Base-by-base conservation (phyloP, 2,113 vertebrate species). In the Cryptotis parvus region DNA sequence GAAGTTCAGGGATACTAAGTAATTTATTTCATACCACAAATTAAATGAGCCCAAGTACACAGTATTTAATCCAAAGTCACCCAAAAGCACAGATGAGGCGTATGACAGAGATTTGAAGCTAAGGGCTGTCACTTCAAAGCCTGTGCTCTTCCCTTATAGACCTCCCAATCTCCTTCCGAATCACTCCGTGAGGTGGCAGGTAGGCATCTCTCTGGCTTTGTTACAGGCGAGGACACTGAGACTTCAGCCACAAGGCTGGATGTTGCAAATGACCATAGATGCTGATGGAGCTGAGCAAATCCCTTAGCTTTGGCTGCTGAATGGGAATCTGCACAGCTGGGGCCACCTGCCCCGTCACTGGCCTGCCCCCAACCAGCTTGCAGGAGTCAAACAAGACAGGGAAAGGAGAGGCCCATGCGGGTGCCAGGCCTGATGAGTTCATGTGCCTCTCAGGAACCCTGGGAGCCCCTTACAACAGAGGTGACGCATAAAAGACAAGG, bases 401-500 rank as follows among this genome's bases (percentile, higher is more conserved):
- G n/a, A 43, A 83, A 31, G 31, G 15, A 1, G 11, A 16, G 15
- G 10, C 26, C 58, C 26, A 20, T 79, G 55, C 45, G 18, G 8
- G 14, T 68, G 27, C 29, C 66, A 65, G 1, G 3, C 75, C 6
- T 33, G 75, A 70, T 5, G 18, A 84, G 92, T 75, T 83, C 91
- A 6, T 18, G 37, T 66, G 31, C 43, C 88, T 77, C 89, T 76
- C 1, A 0, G 14, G n/a, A 33, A 24, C 37, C 31, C 10, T 83
- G 63, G 20, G 66, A 94, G 49, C n/a, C 72, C 79, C 72, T 94
- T 75, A 33, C 68, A 73, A 86, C 8, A n/a, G 92, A 94, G 91
- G 86, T 90, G 91, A 90, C 0, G 2, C 80, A 31, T n/a, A 85
- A 93, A 73, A 26, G 91, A 95, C 92, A 96, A 92, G 86, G 95